Percentiles rank a stretch among this genome's conserved stretches.
phyloP scores from a whole-genome alignment of 2,113 vertebrate genomes.

The Campylomormyrus tamandua region DNA sequence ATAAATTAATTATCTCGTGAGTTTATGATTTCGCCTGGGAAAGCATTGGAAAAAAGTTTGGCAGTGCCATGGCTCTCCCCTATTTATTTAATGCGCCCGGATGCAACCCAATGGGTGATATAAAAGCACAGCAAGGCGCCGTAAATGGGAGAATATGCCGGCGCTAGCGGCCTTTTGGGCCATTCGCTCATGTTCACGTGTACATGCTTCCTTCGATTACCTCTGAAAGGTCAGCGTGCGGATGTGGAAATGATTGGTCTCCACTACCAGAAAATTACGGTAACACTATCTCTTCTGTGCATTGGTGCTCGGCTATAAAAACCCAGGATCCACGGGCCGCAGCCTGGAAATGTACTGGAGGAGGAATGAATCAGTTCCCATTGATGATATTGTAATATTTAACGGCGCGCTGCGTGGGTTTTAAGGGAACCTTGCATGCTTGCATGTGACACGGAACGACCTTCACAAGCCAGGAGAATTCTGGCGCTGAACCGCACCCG shows the following conservation, averaged over 20 bases:
- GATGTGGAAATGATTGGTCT: slow-evolving; percentile 3
- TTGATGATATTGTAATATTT: slow-evolving; percentile 18
- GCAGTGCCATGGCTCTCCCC: background rate
- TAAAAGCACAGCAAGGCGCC: background rate
- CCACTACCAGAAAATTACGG: background rate
- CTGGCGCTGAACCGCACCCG: slow-evolving; percentile 34
- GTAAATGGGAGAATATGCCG: background rate
- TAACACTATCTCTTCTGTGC: slow-evolving; percentile 9
- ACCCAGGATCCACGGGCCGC: background rate
- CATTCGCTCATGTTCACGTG: background rate
- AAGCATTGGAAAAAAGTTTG: background rate
- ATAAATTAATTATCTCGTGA: background rate
- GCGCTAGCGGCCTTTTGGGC: background rate
- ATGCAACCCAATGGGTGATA: background rate
- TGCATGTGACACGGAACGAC: slow-evolving; percentile 18
- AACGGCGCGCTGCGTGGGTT: slow-evolving; percentile 22
- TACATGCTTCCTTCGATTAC: slow-evolving; percentile 11
- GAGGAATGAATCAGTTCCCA: slow-evolving; percentile 25
- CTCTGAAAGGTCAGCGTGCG: background rate
- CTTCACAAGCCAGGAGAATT: slow-evolving; percentile 24
- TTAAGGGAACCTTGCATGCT: slow-evolving; percentile 21
- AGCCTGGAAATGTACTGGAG: background rate
- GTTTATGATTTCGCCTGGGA: background rate
- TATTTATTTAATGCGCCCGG: background rate
- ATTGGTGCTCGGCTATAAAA: background rate